Percentiles rank a stretch among this genome's conserved stretches.
phyloP scores from a whole-genome alignment of 2,888 invertebrate species.

The Andrena minutula region DNA sequence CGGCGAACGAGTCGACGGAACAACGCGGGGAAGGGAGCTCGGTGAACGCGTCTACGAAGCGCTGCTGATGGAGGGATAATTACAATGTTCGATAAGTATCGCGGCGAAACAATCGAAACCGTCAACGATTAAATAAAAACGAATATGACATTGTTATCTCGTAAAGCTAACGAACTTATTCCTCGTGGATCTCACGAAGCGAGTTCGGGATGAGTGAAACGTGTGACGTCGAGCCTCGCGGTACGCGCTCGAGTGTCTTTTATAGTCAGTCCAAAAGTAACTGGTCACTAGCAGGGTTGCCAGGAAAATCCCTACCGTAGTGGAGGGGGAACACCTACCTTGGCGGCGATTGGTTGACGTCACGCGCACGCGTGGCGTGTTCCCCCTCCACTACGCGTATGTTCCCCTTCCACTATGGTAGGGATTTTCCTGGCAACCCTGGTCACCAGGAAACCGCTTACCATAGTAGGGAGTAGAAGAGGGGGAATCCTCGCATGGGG shows the following conservation, averaged over 20 bases:
- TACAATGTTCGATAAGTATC: slow-evolving; percentile 35
- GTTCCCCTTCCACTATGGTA: too few species aligned
- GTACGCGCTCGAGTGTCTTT: not conserved
- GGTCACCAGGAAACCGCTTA: too few species aligned
- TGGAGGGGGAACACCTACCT: too few species aligned
- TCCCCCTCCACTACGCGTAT: too few species aligned
- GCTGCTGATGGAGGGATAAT: slow-evolving; percentile 16
- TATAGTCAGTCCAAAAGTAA: not conserved
- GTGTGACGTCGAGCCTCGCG: slow-evolving; percentile 8
- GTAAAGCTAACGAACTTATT: slow-evolving; percentile 31
- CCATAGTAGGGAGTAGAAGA: too few species aligned
- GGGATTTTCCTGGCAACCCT: too few species aligned
- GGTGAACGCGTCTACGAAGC: not conserved
- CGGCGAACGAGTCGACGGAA: not conserved
- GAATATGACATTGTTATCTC: slow-evolving; percentile 35
- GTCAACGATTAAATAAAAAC: slow-evolving; percentile 64
- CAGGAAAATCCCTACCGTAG: too few species aligned
- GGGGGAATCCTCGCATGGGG: too few species aligned
- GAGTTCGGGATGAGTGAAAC: slow-evolving; percentile 2
- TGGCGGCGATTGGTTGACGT: too few species aligned
- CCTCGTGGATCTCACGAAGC: slow-evolving; percentile 8
- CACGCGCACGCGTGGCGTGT: too few species aligned
- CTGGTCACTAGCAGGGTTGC: too few species aligned
- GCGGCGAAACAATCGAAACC: slow-evolving; percentile 46
- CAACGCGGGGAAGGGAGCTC: not conserved